These are phyloP conservation scores for Scomber colias DNA, from an alignment of 2,113 vertebrate genomes.

Conservation along the genomic window DNA sequence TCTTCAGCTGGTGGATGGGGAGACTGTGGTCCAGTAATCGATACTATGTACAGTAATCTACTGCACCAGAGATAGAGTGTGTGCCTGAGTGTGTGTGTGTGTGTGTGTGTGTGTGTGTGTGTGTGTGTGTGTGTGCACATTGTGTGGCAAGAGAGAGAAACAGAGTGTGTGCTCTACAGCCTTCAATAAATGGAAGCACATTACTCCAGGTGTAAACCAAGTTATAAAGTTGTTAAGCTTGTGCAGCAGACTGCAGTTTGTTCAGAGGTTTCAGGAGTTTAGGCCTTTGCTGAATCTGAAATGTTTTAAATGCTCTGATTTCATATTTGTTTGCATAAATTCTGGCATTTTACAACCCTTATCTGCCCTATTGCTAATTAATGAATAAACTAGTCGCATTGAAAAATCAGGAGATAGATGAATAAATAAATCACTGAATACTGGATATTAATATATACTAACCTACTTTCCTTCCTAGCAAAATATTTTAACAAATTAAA, in stretches of 20 bases:
- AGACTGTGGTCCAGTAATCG: conserved; percentile 68
- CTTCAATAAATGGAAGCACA: conserved; percentile 37
- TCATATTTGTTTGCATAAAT: conserved; percentile 9
- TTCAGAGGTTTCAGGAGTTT: conserved; percentile 2
- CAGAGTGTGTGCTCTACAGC: background rate
- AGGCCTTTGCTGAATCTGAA: conserved; percentile 29
- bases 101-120: conserved; percentile 16
- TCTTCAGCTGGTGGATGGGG: conserved; percentile 44
- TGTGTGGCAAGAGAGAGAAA: conserved; percentile 20
- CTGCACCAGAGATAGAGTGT: conserved; percentile 15
- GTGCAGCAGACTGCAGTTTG: conserved; percentile 18
- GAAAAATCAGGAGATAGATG: background rate
- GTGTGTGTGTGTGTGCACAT: background rate
- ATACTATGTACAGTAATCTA: conserved; percentile 56
- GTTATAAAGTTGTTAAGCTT: conserved; percentile 45
- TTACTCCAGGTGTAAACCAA: conserved; percentile 30
- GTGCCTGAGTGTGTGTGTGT: background rate
- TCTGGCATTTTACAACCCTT: conserved; percentile 15
- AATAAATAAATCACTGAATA: conserved; percentile 22
- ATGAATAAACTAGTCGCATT: conserved; percentile 5
- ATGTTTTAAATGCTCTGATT: conserved; percentile 21
- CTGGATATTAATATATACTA: conserved; percentile 7
- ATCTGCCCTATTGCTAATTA: background rate
- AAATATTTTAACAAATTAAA: conserved; percentile 29
- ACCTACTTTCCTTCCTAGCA: conserved; percentile 10